A percentile compares a stretch with the other conserved stretches of the same genome.
phyloP scores from a whole-genome alignment of 2,113 vertebrate species.

The Pseudorhombus dupliciocellatus region DNA sequence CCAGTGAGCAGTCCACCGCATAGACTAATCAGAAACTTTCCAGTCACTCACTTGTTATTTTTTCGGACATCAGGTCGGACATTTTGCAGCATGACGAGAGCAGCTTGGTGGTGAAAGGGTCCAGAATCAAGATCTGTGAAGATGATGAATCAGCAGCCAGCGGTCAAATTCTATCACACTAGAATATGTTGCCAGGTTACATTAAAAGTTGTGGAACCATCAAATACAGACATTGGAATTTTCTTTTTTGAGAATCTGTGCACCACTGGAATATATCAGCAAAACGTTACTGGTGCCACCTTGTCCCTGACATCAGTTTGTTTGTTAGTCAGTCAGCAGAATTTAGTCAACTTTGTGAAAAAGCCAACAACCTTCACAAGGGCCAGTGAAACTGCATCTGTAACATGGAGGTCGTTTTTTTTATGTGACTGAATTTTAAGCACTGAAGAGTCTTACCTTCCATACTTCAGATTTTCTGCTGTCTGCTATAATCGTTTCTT shows the following conservation, averaged over 20 bases:
- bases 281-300: no score
- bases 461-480: conserved; percentile 81
- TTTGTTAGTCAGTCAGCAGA: no score
- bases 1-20: not conserved
- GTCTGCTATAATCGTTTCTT: conserved; percentile 80
- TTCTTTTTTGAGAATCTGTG: not conserved
- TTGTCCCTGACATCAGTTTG: no score
- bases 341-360: no score
- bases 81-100: conserved; percentile 96
- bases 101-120: conserved; percentile 93
- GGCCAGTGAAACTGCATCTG: not conserved
- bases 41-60: conserved; percentile 81
- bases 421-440: not conserved
- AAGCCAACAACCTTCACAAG: no score
- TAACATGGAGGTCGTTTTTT: no score
- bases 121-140: conserved; percentile 91
- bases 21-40: not conserved
- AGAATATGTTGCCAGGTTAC: not conserved
- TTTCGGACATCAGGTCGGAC: conserved; percentile 91
- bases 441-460: conserved; percentile 74
- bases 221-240: not conserved
- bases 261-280: not conserved
- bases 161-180: not conserved
- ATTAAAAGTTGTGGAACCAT: no score
- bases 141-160: not conserved